A percentile compares a stretch with the other conserved stretches of the same genome.
Conservation (phyloP, 2,888 invertebrate genomes). For the Muschampia plurimacula region DNA sequence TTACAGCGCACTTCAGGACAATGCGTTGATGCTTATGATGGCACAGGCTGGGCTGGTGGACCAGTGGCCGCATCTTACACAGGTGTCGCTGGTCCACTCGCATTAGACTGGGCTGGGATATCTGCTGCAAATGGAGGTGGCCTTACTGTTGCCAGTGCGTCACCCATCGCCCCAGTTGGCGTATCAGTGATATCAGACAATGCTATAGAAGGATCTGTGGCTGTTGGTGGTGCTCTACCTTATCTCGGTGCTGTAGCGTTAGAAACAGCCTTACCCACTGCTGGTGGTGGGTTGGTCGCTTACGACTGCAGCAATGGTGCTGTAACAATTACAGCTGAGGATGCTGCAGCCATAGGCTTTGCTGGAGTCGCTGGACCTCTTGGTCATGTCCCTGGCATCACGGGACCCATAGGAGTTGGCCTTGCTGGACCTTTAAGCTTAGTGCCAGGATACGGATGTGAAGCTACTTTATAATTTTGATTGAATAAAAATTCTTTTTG, state of each 20-base stretch:
- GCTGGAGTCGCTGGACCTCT: slow-evolving; percentile 26
- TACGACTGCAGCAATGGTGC: slow-evolving; percentile 52
- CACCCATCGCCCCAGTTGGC: slow-evolving; percentile 50
- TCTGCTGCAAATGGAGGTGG: slow-evolving; percentile 45
- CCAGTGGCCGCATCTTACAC: not conserved
- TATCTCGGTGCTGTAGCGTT: slow-evolving; percentile 55
- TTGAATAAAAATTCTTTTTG: not conserved
- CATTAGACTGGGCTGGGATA: slow-evolving; percentile 15
- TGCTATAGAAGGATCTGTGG: slow-evolving; percentile 52
- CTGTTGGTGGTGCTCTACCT: slow-evolving; percentile 50
- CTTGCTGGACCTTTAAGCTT: not conserved
- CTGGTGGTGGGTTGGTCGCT: slow-evolving; percentile 54
- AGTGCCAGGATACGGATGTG: not conserved
- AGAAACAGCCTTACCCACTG: slow-evolving; percentile 53
- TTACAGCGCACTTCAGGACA: slow-evolving; percentile 15
- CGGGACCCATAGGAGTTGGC: slow-evolving; percentile 38
- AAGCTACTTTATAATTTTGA: not conserved
- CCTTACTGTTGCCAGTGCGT: slow-evolving; percentile 52
- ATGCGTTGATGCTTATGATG: slow-evolving; percentile 17
- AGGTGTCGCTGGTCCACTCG: not conserved
- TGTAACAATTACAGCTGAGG: slow-evolving; percentile 49
- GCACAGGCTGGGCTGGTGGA: not conserved
- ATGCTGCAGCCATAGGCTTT: slow-evolving; percentile 38
- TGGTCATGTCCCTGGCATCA: slow-evolving; percentile 37
- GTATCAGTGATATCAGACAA: slow-evolving; percentile 55